Evolutionary conservation across 2,888 invertebrate genomes (phyloP), one percentile per base, ranked within the genome.

Genomic region (Erebia ligea): DNA sequence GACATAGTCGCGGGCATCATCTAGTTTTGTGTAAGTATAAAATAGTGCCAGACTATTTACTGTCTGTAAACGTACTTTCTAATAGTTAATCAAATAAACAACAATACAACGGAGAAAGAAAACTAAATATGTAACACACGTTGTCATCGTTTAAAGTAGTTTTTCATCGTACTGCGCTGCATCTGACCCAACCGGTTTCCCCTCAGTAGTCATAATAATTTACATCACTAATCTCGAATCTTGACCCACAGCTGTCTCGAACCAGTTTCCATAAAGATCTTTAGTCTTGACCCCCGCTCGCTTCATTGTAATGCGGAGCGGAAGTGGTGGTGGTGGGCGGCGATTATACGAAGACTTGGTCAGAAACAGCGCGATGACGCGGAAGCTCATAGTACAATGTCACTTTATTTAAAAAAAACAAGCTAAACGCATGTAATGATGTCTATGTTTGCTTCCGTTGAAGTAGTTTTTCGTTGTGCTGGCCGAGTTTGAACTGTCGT

Each of bases 201-300:
- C 72, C n/a, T n/a, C 78, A 79, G 78, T 77, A 81, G 79, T 82
- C 80, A 82, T 89, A 87, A 82, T 89, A 87, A 88, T 86, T 89
- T 87, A 81, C 81, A 86, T 86, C 84, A 85, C 85, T 88, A 89
- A 90, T 90, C 79, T 90, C 90, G 91, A 89, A 87, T 88, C 77
- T 91, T 92, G 92, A 92, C 92, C 92, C 89, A 91, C 87, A 91
- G 88, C 82, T 84, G 87, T 84, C 80, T 79, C 72, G 78, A 82
- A 84, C 87, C 84, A 86, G 87, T 88, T 87, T 81, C 82, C 76
- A 79, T 82, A 72, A 62, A 70, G 64, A 72, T 77, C 74, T 76
- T 76, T 81, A 81, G 80, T 77, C 77, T 80, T 82, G 82, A 83
- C 81, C 81, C 78, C 76, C 78, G 78, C 78, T 85, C 82, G 80